Conservation (phyloP, 2,888 invertebrate genomes). For the Leptinotarsa peninsularis region DNA sequence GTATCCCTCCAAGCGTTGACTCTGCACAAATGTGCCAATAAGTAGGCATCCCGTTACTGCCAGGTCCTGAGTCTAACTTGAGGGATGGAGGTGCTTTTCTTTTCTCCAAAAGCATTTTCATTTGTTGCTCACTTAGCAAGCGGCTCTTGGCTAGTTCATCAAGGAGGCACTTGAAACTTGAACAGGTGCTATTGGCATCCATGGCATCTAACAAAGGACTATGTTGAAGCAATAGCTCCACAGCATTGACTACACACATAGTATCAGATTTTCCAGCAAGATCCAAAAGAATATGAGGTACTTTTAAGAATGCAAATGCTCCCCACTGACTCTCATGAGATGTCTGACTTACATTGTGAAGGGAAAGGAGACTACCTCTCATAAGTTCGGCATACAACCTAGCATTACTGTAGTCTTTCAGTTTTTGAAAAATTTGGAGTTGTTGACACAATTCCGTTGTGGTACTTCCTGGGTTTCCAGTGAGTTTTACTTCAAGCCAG, state of each 20-base stretch:
- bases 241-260: conserved; percentile 76
- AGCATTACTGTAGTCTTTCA: conserved; percentile 85
- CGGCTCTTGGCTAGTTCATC: conserved; percentile 85
- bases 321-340: conserved; percentile 92
- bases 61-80: conserved; percentile 72
- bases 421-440: conserved; percentile 83
- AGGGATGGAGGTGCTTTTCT: conserved; percentile 65
- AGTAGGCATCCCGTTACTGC: conserved; percentile 77
- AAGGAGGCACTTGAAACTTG: conserved; percentile 85
- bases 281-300: conserved; percentile 80
- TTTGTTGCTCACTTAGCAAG: conserved; percentile 82
- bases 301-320: conserved; percentile 92
- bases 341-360: conserved; percentile 87
- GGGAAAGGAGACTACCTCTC: conserved; percentile 88
- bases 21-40: conserved; percentile 85
- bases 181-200: conserved; percentile 90
- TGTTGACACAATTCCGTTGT: conserved; percentile 85
- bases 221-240: conserved; percentile 87
- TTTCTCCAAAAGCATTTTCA: conserved; percentile 75
- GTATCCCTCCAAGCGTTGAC: conserved; percentile 87
- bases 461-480: conserved; percentile 87
- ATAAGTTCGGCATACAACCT: conserved; percentile 90
- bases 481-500: conserved; percentile 84
- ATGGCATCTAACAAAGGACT: conserved; percentile 88
- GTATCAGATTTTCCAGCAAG: conserved; percentile 56